These are phyloP conservation scores for Diprion similis DNA, from an alignment of 1,140 invertebrate species.

Conservation along the genomic window DNA sequence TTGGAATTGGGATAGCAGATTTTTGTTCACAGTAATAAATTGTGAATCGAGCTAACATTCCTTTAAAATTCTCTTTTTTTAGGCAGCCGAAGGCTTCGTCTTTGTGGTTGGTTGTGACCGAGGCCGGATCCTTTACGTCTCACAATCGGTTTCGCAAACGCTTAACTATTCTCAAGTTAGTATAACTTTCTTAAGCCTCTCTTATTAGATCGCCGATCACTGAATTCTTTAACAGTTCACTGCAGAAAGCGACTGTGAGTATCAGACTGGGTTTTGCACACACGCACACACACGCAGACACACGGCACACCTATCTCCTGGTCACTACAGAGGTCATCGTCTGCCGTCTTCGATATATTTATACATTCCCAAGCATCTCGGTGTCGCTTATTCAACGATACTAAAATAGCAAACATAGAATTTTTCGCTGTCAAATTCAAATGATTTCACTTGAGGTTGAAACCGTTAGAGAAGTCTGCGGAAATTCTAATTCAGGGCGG, in stretches of 20 bases:
- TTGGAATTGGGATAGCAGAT: too few species aligned
- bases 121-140: conserved; percentile 89
- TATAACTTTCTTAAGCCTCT: conserved; percentile 21
- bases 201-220: neutral
- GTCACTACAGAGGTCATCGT: neutral
- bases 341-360: too few species aligned
- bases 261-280: too few species aligned
- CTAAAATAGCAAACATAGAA: too few species aligned
- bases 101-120: conserved; percentile 94
- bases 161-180: conserved; percentile 84
- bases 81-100: conserved; percentile 90
- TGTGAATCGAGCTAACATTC: too few species aligned
- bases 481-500: too few species aligned
- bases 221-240: neutral
- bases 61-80: conserved; percentile 31
- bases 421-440: too few species aligned
- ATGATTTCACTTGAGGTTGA: too few species aligned
- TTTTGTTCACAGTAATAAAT: too few species aligned
- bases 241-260: neutral
- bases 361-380: too few species aligned
- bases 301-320: neutral
- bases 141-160: conserved; percentile 85
- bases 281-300: neutral
- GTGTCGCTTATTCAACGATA: too few species aligned
- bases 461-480: too few species aligned